A percentile compares a stretch with the other conserved stretches of the same genome.
phyloP scores from a whole-genome alignment of 2,113 vertebrate genomes.

The Phrynosoma platyrhinos region DNA sequence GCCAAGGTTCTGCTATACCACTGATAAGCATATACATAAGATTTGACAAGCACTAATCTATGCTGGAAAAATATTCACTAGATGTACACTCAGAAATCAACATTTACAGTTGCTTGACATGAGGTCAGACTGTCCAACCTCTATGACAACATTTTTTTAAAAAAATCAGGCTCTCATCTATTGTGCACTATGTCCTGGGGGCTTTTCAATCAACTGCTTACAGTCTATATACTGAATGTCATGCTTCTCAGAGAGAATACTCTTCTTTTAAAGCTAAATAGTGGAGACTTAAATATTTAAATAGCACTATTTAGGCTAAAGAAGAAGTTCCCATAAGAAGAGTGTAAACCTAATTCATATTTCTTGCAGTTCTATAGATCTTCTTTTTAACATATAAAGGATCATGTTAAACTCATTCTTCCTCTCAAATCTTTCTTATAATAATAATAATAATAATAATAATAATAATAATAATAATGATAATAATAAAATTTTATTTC shows the following conservation, averaged over 20 bases:
- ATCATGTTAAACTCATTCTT: not conserved
- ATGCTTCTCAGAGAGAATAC: not conserved
- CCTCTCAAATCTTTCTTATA: constrained; percentile 3
- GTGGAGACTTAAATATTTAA: too few species aligned
- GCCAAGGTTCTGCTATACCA: too few species aligned
- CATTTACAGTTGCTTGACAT: constrained; percentile 4
- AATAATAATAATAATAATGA: too few species aligned
- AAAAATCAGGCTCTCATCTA: not conserved
- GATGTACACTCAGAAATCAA: not conserved
- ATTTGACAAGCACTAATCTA: not conserved
- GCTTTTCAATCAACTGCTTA: constrained; percentile 7
- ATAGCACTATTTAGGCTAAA: too few species aligned
- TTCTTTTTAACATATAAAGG: constrained; percentile 12
- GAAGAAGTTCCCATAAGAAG: not conserved
- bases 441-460: too few species aligned
- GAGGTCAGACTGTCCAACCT: not conserved
- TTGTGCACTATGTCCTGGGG: not conserved
- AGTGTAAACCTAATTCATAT: not conserved
- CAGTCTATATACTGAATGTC: constrained; percentile 9
- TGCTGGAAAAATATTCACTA: not conserved
- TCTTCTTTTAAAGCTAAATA: not conserved
- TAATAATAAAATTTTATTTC: too few species aligned
- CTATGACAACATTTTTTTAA: not conserved
- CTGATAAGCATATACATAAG: not conserved
- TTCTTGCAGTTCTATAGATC: not conserved